Percentiles rank a stretch among this genome's conserved stretches.
Evolutionary conservation across 2,113 vertebrate genomes (phyloP).

Genomic region (Pipa parva): DNA sequence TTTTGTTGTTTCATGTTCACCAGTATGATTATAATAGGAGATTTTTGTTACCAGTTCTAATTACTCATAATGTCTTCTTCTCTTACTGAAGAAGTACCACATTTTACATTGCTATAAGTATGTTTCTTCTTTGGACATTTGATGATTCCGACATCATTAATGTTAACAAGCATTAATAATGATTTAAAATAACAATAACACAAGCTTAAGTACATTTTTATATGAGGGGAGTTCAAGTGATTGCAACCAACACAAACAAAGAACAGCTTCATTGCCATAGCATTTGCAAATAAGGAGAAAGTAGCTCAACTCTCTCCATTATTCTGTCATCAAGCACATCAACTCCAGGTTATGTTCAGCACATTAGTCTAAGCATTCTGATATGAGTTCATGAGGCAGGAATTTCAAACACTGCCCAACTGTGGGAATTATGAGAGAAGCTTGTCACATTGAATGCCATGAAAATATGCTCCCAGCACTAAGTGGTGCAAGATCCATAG

Average conservation of each 20-base stretch:
- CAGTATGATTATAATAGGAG: no score
- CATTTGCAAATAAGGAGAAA: constrained; percentile 52
- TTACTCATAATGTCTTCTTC: no score
- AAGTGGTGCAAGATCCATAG: constrained; percentile 16
- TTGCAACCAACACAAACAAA: neutral
- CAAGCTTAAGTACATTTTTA: no score
- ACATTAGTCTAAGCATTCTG: constrained; percentile 71
- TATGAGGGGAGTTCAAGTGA: no score
- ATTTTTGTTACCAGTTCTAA: no score
- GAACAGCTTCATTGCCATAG: constrained; percentile 50
- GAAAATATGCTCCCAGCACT: constrained; percentile 56
- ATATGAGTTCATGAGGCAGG: constrained; percentile 88
- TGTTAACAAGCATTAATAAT: no score
- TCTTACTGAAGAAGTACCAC: no score
- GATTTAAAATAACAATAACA: no score
- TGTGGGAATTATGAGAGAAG: constrained; percentile 78
- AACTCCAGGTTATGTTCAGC: constrained; percentile 60
- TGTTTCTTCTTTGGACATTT: no score
- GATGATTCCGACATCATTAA: no score
- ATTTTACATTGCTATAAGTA: no score
- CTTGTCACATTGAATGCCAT: constrained; percentile 73
- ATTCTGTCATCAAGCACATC: constrained; percentile 72
- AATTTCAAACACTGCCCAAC: constrained; percentile 94
- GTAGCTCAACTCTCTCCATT: constrained; percentile 54
- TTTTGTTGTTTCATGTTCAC: no score